These are phyloP conservation scores for Pseudochirops corinnae DNA, from an alignment of 2,797 vertebrate genomes.

Conservation along the genomic window DNA sequence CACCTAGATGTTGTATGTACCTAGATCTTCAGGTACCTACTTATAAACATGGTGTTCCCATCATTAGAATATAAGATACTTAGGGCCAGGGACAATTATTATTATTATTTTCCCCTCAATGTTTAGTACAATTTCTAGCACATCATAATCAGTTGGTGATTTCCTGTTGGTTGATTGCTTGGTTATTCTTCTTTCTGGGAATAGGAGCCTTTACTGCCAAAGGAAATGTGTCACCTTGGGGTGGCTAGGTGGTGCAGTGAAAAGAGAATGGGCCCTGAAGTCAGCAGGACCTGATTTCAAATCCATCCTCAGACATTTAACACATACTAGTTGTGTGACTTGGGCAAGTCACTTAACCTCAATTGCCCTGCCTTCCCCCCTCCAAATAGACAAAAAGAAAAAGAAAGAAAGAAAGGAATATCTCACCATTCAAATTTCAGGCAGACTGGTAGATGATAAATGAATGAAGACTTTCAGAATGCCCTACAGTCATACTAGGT, in stretches of 20 bases:
- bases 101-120: not conserved
- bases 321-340: too few species aligned
- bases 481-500: conserved; percentile 1
- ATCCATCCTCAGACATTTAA: too few species aligned
- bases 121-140: not conserved
- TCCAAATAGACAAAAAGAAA: too few species aligned
- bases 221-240: too few species aligned
- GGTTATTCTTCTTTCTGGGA: not conserved
- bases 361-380: too few species aligned
- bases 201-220: not conserved
- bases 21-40: not conserved
- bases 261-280: too few species aligned
- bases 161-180: not conserved
- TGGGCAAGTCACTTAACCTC: too few species aligned
- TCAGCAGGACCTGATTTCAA: too few species aligned
- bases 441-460: not conserved
- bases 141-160: too few species aligned
- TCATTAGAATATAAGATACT: not conserved
- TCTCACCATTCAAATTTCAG: too few species aligned
- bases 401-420: too few species aligned
- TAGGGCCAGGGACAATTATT: not conserved
- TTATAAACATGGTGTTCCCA: not conserved
- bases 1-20: not conserved
- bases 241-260: too few species aligned
- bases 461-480: not conserved